Base-by-base conservation (phyloP, 1,140 invertebrate genomes). In the Trachelipus rathkii region DNA sequence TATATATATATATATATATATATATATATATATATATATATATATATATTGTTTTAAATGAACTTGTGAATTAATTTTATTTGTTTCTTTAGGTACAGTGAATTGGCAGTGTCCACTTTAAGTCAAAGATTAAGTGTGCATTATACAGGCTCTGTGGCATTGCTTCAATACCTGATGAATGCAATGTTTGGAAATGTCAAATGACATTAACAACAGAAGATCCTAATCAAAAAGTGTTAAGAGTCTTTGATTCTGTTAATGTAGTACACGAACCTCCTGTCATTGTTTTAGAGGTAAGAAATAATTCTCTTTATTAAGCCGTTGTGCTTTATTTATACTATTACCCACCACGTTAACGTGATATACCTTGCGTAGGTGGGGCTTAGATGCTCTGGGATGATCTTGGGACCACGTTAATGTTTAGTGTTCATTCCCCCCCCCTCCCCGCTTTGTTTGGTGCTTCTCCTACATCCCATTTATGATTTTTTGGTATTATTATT, bases 41-140 rank as follows among this genome's bases (percentile, higher is more conserved):
- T n/a, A n/a, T n/a, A n/a, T n/a, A n/a, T 33, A 33, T 33, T 33
- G 1, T 3, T 33, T 33, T 33, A 33, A 33, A 33, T 1, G 33
- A 3, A 33, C 33, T 33, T 33, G 1, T 33, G 2, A 33, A 33
- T 33, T 33, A 33, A 33, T 33, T 33, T 33, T 33, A 6, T 43
- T 19, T 10, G 9, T 43, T 78, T 44, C 53, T 53, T 6, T 76
- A 81, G 79, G 84, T 99, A 99, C 85, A 99, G 96, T 4, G 95
- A 98, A 83, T 91, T 99, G 88, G 92, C 90, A 43, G 95, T 95
- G 87, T 96, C 93, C 78, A 92, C 92, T 80, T 92, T 99, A 43
- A 91, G 92, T 67, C 96, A 99, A 85, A 88, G 95, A 45, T 91
- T 95, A 84, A 95, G 93, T 76, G 87, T 99, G 44, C 90, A 92